Percentiles rank a stretch among this genome's conserved stretches.
Conservation (phyloP, 2,797 vertebrate genomes). For the Pantherophis vulpinus region DNA sequence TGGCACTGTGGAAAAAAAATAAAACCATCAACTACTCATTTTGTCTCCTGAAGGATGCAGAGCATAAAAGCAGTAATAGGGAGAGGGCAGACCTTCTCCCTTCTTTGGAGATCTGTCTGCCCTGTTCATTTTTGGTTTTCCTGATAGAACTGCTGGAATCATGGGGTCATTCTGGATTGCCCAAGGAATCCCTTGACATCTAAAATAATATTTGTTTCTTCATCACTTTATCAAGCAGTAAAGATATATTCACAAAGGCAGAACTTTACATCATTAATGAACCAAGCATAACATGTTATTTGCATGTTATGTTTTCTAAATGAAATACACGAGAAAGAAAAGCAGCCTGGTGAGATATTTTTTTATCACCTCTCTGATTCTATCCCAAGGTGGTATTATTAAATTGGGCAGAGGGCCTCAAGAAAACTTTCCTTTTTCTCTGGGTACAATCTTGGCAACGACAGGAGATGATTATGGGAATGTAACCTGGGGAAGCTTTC, state of each 20-base stretch:
- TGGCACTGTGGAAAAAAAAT: not conserved
- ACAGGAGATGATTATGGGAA: not conserved
- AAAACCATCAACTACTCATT: not conserved
- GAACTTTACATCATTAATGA: constrained; percentile 46
- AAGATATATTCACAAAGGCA: constrained; percentile 20
- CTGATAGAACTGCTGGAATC: not conserved
- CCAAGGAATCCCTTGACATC: not conserved
- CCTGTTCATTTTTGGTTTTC: not conserved
- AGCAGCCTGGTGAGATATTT: constrained; percentile 25
- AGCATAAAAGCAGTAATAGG: accelerated
- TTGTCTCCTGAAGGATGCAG: not conserved
- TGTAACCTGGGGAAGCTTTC: not conserved
- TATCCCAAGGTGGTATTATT: constrained; percentile 40
- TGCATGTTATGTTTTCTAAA: constrained; percentile 49
- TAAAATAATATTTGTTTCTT: not conserved
- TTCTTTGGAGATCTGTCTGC: not conserved
- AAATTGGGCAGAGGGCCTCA: constrained; percentile 18
- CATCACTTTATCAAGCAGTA: not conserved
- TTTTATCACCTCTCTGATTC: not conserved
- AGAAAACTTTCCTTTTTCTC: constrained; percentile 28
- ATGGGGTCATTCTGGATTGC: not conserved
- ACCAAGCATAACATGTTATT: constrained; percentile 28
- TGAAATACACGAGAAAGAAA: constrained; percentile 40
- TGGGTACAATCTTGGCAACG: not conserved
- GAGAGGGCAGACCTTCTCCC: not conserved